Evolutionary conservation across 2,888 invertebrate species (phyloP).

Genomic region (Schrankia costaestrigalis): DNA sequence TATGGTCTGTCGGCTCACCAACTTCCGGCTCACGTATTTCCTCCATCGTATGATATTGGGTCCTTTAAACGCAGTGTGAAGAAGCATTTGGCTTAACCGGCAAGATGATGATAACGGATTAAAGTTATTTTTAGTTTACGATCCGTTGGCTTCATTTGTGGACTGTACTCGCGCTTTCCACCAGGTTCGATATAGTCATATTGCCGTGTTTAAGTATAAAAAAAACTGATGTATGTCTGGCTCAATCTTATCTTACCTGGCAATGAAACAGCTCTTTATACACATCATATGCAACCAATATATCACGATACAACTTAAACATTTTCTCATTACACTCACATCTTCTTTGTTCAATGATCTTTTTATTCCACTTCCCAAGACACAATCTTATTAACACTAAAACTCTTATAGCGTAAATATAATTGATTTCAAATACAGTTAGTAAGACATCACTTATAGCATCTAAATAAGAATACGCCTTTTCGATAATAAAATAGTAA

Average conservation of each 20-base stretch:
- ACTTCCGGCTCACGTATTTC: too few relatives aligned
- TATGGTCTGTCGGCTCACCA: too few relatives aligned
- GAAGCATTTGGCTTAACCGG: too few relatives aligned
- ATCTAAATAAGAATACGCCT: not conserved
- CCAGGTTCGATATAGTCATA: too few relatives aligned
- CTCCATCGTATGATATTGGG: too few relatives aligned
- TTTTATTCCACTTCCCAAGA: constrained; percentile 5
- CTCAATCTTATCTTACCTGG: not conserved
- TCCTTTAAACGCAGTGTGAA: too few relatives aligned
- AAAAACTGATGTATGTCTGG: too few relatives aligned
- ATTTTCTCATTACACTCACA: not conserved
- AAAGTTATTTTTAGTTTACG: too few relatives aligned
- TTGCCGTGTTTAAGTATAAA: too few relatives aligned
- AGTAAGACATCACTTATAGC: constrained; percentile 2
- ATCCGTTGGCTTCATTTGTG: too few relatives aligned
- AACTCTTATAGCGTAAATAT: constrained; percentile 5
- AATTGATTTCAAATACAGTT: constrained; percentile 5
- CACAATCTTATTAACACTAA: constrained; percentile 3
- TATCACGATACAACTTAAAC: not conserved
- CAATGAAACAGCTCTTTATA: not conserved
- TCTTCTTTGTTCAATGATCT: not conserved
- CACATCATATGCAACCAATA: not conserved
- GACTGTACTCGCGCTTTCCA: too few relatives aligned
- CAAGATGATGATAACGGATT: too few relatives aligned
- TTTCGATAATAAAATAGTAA: not conserved